A percentile compares a stretch with the other conserved stretches of the same genome.
phyloP scores from a whole-genome alignment of 2,797 vertebrate genomes.

The Tympanoctomys barrerae region DNA sequence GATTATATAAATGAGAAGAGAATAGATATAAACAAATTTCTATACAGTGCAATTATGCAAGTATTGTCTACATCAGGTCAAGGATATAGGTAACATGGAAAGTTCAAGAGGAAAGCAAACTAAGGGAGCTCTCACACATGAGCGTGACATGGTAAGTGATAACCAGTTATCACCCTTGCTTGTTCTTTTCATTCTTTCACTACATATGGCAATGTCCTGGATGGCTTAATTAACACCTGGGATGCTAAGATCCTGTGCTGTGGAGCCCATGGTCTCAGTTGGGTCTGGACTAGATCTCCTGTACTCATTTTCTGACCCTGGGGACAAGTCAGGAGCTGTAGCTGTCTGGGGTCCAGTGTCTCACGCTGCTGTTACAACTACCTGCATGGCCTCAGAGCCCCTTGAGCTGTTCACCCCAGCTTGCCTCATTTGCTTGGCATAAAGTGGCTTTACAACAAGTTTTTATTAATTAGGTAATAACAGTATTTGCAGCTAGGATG shows the following conservation, averaged over 20 bases:
- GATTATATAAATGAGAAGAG: not conserved
- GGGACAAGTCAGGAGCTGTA: not conserved
- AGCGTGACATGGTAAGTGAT: not conserved
- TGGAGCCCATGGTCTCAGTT: accelerated
- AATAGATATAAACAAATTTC: not conserved
- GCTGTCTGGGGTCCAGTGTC: not conserved
- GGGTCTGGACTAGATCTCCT: not conserved
- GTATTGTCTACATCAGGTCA: not conserved
- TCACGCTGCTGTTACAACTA: not conserved
- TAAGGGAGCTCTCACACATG: not conserved
- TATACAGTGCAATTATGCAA: not conserved
- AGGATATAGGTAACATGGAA: not conserved
- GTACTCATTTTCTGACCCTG: not conserved
- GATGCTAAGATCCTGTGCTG: not conserved
- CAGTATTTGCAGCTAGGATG: not conserved
- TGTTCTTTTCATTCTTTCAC: constrained; percentile 1
- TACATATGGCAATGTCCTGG: not conserved
- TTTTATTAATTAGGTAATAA: constrained; percentile 31
- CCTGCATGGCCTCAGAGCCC: not conserved
- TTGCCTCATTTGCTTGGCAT: not conserved
- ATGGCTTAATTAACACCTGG: not conserved
- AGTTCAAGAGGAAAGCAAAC: not conserved
- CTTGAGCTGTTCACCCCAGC: not conserved
- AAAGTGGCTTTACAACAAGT: not conserved
- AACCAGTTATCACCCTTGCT: not conserved